phyloP scores from a whole-genome alignment of 2,113 vertebrate genomes.

The Rhinoderma darwinii region DNA sequence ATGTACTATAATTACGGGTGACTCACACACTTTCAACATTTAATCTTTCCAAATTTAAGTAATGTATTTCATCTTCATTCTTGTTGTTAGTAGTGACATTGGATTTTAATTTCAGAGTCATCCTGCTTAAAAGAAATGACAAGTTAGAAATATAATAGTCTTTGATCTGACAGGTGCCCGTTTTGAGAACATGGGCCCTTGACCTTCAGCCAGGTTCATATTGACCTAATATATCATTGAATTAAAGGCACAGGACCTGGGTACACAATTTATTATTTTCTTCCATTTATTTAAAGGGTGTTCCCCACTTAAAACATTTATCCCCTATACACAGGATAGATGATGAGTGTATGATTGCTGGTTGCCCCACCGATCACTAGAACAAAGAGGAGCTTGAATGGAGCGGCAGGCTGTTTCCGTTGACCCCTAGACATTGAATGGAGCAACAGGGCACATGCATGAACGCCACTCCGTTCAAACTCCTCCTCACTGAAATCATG shows the following conservation, averaged over 20 bases:
- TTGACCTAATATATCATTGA: not conserved
- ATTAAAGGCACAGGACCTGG: not conserved
- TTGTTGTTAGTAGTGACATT: not conserved
- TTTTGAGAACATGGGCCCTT: not conserved
- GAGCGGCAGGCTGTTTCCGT: too few relatives aligned
- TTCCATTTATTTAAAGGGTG: too few relatives aligned
- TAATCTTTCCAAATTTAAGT: conserved; percentile 4
- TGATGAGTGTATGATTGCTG: too few relatives aligned
- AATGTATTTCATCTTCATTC: not conserved
- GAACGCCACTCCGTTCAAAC: too few relatives aligned
- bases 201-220: not conserved
- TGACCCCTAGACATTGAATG: too few relatives aligned
- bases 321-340: too few relatives aligned
- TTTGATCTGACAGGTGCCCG: not conserved
- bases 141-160: not conserved
- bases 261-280: too few relatives aligned
- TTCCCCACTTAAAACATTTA: too few relatives aligned
- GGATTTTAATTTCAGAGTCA: not conserved
- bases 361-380: too few relatives aligned
- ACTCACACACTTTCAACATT: conserved; percentile 35
- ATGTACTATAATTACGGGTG: conserved; percentile 39
- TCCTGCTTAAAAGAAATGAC: conserved; percentile 3
- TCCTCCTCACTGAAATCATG: too few relatives aligned
- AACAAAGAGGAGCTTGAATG: too few relatives aligned
- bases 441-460: too few relatives aligned